A percentile compares a stretch with the other conserved stretches of the same genome.
These are phyloP conservation scores for Dicranocentrus wangi DNA, from an alignment of 2,888 invertebrate genomes.

Conservation along the genomic window DNA sequence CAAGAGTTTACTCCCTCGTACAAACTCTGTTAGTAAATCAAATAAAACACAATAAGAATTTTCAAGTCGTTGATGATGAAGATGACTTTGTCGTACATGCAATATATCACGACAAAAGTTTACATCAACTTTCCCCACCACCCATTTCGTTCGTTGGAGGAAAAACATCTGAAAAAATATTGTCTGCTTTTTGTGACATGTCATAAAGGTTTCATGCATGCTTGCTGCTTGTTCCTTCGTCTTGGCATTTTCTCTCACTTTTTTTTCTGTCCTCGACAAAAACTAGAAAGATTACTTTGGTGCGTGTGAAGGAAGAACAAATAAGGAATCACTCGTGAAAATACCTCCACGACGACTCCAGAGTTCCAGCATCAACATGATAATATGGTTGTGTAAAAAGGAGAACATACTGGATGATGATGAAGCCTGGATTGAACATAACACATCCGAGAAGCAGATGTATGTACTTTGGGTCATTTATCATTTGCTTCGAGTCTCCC, in stretches of 20 bases:
- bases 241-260: constrained; percentile 16
- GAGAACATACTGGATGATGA: background rate
- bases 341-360: too few species aligned
- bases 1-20: too few species aligned
- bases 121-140: constrained; percentile 8
- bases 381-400: background rate
- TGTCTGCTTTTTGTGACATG: constrained; percentile 52
- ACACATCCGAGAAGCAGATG: constrained; percentile 56
- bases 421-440: constrained; percentile 1
- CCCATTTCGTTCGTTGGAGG: background rate
- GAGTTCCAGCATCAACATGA: background rate
- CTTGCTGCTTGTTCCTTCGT: background rate
- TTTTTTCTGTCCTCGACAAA: background rate
- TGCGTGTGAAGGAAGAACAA: too few species aligned
- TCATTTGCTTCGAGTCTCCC: constrained; percentile 72
- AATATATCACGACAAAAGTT: constrained; percentile 52
- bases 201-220: constrained; percentile 56
- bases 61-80: too few species aligned
- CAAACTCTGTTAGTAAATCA: too few species aligned
- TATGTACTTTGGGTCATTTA: constrained; percentile 70
- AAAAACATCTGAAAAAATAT: constrained; percentile 45
- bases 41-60: too few species aligned
- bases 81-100: constrained; percentile 51
- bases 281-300: too few species aligned
- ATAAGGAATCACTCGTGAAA: too few species aligned